Conservation (phyloP, 2,888 invertebrate species). For the Pammene fasciana region DNA sequence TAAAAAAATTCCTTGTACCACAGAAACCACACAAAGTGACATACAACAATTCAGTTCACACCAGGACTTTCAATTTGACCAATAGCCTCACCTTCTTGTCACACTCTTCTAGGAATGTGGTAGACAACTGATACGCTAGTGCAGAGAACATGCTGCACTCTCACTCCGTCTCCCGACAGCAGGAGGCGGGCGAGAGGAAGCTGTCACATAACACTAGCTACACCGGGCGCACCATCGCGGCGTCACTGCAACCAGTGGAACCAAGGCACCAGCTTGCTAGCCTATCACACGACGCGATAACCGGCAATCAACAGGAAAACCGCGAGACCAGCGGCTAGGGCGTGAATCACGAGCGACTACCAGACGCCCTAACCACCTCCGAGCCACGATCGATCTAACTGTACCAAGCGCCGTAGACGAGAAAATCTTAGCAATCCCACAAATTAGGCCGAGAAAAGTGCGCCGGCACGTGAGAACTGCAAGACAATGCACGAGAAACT, state of each 20-base stretch:
- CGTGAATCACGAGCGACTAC: slow-evolving; percentile 58
- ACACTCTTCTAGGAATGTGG: slow-evolving; percentile 71
- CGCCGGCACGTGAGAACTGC: slow-evolving; percentile 72
- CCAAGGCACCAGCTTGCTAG: slow-evolving; percentile 19
- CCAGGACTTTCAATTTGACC: background rate
- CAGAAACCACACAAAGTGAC: slow-evolving; percentile 17
- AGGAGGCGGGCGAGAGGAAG: slow-evolving; percentile 54
- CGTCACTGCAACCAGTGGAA: slow-evolving; percentile 9
- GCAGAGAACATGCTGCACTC: slow-evolving; percentile 71
- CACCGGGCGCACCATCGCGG: background rate
- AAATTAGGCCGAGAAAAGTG: slow-evolving; percentile 63
- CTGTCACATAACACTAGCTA: slow-evolving; percentile 57
- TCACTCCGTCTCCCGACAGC: slow-evolving; percentile 56
- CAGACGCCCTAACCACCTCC: slow-evolving; percentile 48
- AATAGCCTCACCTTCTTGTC: slow-evolving; percentile 57
- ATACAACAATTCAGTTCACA: background rate
- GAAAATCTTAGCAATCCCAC: slow-evolving; percentile 47
- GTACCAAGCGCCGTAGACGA: slow-evolving; percentile 46
- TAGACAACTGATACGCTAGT: slow-evolving; percentile 74
- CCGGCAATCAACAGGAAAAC: slow-evolving; percentile 49
- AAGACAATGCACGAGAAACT: slow-evolving; percentile 79
- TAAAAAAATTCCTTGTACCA: too few species aligned
- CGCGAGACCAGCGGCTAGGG: slow-evolving; percentile 57
- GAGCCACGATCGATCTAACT: slow-evolving; percentile 55
- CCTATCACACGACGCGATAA: slow-evolving; percentile 44